phyloP scores from a whole-genome alignment of 2,888 invertebrate species.

The Nebria brevicollis region DNA sequence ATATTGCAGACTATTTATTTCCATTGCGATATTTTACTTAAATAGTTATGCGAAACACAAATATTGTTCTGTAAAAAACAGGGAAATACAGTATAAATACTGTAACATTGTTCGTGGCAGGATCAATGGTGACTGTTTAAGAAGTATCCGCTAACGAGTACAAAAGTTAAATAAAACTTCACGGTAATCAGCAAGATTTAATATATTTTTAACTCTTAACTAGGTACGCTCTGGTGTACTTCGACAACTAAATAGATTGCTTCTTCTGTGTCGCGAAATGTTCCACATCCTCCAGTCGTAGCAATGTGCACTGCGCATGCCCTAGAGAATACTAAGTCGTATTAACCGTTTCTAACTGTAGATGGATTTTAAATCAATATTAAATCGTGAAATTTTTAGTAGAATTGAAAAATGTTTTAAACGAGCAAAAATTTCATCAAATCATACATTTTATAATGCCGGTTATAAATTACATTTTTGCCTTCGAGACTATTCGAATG shows the following conservation, averaged over 20 bases:
- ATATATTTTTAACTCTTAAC: slow-evolving; percentile 38
- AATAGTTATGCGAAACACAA: background rate
- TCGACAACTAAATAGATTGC: slow-evolving; percentile 21
- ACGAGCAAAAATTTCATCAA: no score
- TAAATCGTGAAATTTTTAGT: no score
- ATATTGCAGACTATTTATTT: no score
- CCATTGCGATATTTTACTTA: no score
- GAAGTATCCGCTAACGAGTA: slow-evolving; percentile 7
- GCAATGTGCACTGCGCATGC: background rate
- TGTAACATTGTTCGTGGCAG: background rate
- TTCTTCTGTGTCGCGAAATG: slow-evolving; percentile 14
- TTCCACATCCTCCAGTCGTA: background rate
- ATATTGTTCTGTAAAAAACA: background rate
- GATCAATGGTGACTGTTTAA: background rate
- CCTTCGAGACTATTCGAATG: no score
- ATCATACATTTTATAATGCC: no score
- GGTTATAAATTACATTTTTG: no score
- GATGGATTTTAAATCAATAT: background rate
- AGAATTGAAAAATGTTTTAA: no score
- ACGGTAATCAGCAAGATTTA: slow-evolving; percentile 36
- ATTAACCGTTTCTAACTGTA: background rate
- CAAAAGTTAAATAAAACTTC: slow-evolving; percentile 40
- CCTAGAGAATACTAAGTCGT: background rate
- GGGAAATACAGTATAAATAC: background rate
- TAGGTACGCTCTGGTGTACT: background rate